phyloP scores from a whole-genome alignment of 2,888 invertebrate species.

The Tetragnatha montana region DNA sequence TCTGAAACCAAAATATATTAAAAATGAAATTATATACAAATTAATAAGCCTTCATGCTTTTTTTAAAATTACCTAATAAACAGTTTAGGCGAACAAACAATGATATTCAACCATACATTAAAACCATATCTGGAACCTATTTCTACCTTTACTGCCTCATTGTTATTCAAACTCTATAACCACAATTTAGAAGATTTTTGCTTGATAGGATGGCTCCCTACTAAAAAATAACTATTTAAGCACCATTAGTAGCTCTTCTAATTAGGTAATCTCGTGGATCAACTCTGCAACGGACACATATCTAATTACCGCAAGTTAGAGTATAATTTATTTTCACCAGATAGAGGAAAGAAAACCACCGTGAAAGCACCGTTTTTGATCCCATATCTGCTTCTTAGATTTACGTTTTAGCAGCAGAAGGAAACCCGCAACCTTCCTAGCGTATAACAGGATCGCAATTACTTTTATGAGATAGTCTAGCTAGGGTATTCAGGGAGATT shows the following conservation, averaged over 20 bases:
- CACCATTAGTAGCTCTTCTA: neutral
- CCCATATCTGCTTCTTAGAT: conserved; percentile 32
- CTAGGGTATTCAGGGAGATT: conserved; percentile 23
- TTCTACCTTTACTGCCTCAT: neutral
- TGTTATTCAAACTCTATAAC: neutral
- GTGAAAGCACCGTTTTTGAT: conserved; percentile 5
- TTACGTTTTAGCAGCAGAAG: neutral
- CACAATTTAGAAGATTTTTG: neutral
- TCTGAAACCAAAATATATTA: too few relatives aligned
- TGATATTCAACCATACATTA: too few relatives aligned
- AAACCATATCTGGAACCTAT: neutral
- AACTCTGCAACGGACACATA: neutral
- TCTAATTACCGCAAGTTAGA: conserved; percentile 11
- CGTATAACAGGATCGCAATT: conserved; percentile 34
- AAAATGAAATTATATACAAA: too few relatives aligned
- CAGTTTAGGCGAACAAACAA: too few relatives aligned
- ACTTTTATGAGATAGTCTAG: conserved; percentile 26
- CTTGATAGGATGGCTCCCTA: neutral
- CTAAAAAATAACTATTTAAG: neutral
- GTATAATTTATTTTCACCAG: conserved; percentile 16
- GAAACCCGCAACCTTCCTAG: conserved; percentile 13
- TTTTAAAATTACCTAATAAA: too few relatives aligned
- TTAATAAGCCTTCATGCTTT: too few relatives aligned
- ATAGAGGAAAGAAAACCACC: conserved; percentile 1
- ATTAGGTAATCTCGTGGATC: neutral